These are phyloP conservation scores for Clivina fossor DNA, from an alignment of 2,888 invertebrate genomes.

Conservation along the genomic window DNA sequence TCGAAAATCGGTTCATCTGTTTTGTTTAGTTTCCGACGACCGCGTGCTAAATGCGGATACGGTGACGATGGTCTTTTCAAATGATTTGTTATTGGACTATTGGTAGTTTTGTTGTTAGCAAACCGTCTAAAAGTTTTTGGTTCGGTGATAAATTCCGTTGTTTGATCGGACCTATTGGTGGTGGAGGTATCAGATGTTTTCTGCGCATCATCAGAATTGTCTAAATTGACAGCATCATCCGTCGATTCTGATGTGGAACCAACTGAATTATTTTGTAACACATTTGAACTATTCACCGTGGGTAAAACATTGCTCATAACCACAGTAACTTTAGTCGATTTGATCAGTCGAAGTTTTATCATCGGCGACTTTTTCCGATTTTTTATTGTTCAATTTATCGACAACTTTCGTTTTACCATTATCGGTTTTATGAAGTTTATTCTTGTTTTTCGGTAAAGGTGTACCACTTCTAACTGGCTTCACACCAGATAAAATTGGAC, in stretches of 20 bases:
- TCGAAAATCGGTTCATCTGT: constrained; percentile 32
- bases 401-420: constrained; percentile 19
- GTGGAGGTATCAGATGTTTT: constrained; percentile 13
- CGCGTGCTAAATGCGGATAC: constrained; percentile 44
- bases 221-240: constrained; percentile 7
- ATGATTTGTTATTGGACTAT: constrained; percentile 36
- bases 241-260: constrained; percentile 25
- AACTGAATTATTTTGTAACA: constrained; percentile 39
- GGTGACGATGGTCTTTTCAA: constrained; percentile 26
- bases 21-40: constrained; percentile 43
- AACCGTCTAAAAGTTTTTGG: constrained; percentile 40
- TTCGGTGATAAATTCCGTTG: constrained; percentile 15
- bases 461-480: constrained; percentile 46
- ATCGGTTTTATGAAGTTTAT: constrained; percentile 26
- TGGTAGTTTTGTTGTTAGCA: no score
- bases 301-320: constrained; percentile 23
- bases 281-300: constrained; percentile 4
- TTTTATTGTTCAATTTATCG: constrained; percentile 32
- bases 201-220: constrained; percentile 11
- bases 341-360: constrained; percentile 23
- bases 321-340: constrained; percentile 23
- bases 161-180: constrained; percentile 13
- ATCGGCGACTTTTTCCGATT: constrained; percentile 27
- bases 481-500: constrained; percentile 63
- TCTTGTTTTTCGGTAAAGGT: constrained; percentile 25